Conservation (phyloP, 2,888 invertebrate genomes). For the Trissolcus brochymenae region DNA sequence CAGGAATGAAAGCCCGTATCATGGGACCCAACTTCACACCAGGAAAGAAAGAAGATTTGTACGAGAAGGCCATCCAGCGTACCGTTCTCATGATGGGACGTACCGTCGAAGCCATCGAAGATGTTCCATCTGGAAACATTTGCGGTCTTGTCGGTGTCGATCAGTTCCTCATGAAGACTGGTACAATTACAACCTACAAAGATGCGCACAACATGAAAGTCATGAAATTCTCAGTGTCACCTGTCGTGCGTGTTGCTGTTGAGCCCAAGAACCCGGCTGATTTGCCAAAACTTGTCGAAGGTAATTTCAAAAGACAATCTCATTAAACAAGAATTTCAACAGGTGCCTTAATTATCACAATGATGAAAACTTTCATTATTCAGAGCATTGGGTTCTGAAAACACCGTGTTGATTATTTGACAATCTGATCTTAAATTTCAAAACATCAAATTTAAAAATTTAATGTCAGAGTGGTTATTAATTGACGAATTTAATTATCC, state of each 20-base stretch:
- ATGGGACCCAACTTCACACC: slow-evolving; percentile 99
- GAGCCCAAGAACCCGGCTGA: slow-evolving; percentile 99
- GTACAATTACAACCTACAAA: slow-evolving; percentile 99
- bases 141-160: slow-evolving; percentile 99
- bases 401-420: slow-evolving; percentile 69
- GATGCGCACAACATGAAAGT: slow-evolving; percentile 99
- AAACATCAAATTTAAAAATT: not conserved
- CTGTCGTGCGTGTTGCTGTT: slow-evolving; percentile 99
- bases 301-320: slow-evolving; percentile 56
- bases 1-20: slow-evolving; percentile 96
- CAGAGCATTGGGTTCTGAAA: slow-evolving; percentile 75
- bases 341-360: slow-evolving; percentile 17
- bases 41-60: slow-evolving; percentile 99
- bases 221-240: slow-evolving; percentile 99
- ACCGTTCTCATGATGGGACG: slow-evolving; percentile 99
- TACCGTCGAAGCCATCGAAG: slow-evolving; percentile 99
- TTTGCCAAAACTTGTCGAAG: slow-evolving; percentile 98
- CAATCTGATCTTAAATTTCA: slow-evolving; percentile 63
- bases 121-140: slow-evolving; percentile 99
- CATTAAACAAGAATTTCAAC: not conserved
- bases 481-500: not conserved
- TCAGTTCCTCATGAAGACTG: slow-evolving; percentile 99
- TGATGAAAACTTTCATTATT: slow-evolving; percentile 66
- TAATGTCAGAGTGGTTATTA: not conserved
- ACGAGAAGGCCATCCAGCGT: slow-evolving; percentile 99